A percentile compares a stretch with the other conserved stretches of the same genome.
Evolutionary conservation across 2,888 invertebrate species (phyloP).

Genomic region (Malacosoma neustria): DNA sequence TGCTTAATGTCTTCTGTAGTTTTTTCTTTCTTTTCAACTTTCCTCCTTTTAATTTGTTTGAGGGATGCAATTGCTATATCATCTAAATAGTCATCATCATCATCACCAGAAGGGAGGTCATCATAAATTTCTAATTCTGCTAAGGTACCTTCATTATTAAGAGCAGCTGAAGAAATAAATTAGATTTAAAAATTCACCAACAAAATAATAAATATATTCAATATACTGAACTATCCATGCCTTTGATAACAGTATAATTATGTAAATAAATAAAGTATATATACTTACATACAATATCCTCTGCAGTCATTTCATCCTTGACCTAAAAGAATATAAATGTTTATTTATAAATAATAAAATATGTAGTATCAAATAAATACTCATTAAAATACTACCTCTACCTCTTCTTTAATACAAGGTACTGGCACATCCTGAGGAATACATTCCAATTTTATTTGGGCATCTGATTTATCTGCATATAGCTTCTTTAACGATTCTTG

Average conservation of each 20-base stretch:
- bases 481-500: constrained; percentile 46
- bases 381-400: too few relatives aligned
- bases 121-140: constrained; percentile 25
- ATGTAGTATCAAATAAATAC: too few relatives aligned
- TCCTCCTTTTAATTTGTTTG: constrained; percentile 38
- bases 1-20: constrained; percentile 32
- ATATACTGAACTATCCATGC: too few relatives aligned
- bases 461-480: constrained; percentile 23
- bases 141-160: constrained; percentile 32
- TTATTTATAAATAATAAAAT: too few relatives aligned
- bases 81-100: constrained; percentile 37
- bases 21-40: constrained; percentile 30
- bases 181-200: too few relatives aligned
- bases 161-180: constrained; percentile 29
- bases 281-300: constrained; percentile 55
- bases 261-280: too few relatives aligned
- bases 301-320: constrained; percentile 52
- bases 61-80: constrained; percentile 48
- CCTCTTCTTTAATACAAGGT: constrained; percentile 47
- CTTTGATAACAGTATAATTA: too few relatives aligned
- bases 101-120: constrained; percentile 20
- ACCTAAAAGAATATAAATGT: constrained; percentile 37
- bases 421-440: constrained; percentile 16
- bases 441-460: constrained; percentile 33
- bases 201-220: too few relatives aligned